These are phyloP conservation scores for Ametastegia equiseti DNA, from an alignment of 2,888 invertebrate species.

Conservation along the genomic window DNA sequence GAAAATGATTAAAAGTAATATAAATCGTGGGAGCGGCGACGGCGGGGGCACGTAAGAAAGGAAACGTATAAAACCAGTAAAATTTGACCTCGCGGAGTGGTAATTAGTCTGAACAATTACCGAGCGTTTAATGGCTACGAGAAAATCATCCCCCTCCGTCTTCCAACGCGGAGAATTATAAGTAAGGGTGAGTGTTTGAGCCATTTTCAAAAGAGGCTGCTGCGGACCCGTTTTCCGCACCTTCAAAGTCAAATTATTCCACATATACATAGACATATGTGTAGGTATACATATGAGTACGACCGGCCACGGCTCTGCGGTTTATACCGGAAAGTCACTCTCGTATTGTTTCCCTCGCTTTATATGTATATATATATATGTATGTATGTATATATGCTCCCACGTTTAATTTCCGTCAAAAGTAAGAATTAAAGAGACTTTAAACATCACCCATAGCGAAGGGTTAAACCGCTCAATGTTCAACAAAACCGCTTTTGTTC, in stretches of 20 bases:
- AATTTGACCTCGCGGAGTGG: neutral
- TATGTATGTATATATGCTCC: neutral
- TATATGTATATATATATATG: neutral
- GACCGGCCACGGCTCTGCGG: too few species aligned
- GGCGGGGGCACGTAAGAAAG: neutral
- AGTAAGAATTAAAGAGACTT: slow-evolving; percentile 12
- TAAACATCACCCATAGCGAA: slow-evolving; percentile 18
- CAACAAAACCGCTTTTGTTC: slow-evolving; percentile 19
- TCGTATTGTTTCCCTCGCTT: slow-evolving; percentile 18
- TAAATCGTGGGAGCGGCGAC: too few species aligned
- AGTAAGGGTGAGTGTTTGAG: neutral
- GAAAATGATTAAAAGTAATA: slow-evolving; percentile 28
- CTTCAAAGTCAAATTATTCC: slow-evolving; percentile 37
- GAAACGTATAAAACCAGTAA: slow-evolving; percentile 16
- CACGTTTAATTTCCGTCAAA: neutral
- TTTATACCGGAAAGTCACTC: neutral
- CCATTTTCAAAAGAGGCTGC: slow-evolving; percentile 10
- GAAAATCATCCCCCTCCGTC: slow-evolving; percentile 20
- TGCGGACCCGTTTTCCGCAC: neutral
- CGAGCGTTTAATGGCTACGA: slow-evolving; percentile 17
- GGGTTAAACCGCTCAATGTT: slow-evolving; percentile 8
- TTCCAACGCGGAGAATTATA: neutral
- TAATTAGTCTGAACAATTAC: slow-evolving; percentile 33
- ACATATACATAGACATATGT: too few species aligned
- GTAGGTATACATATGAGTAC: too few species aligned